Evolutionary conservation across 1,140 invertebrate species (phyloP).

Genomic region (Sogatella furcifera): DNA sequence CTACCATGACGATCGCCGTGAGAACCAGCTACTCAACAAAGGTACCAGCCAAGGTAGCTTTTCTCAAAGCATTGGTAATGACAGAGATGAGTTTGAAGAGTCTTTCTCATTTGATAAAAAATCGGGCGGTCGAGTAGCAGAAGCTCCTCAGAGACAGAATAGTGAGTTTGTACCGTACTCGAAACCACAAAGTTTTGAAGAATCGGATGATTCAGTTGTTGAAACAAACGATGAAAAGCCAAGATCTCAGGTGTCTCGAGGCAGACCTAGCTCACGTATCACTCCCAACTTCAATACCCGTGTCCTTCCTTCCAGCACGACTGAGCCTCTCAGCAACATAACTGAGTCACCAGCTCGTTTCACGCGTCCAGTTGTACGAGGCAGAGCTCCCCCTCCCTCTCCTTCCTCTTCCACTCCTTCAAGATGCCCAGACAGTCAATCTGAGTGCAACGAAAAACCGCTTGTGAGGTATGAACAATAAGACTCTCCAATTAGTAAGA

Average conservation of each 20-base stretch:
- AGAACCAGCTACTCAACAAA: too few relatives aligned
- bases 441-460: slow-evolving; percentile 39
- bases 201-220: not conserved
- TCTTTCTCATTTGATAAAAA: too few relatives aligned
- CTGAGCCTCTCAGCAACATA: not conserved
- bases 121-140: too few relatives aligned
- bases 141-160: too few relatives aligned
- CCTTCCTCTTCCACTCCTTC: not conserved
- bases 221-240: not conserved
- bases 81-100: too few relatives aligned
- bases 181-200: not conserved
- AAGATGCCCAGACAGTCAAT: slow-evolving; percentile 11
- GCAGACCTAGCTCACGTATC: not conserved
- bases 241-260: not conserved
- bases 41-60: too few relatives aligned
- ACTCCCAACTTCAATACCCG: not conserved
- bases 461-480: slow-evolving; percentile 32
- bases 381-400: not conserved
- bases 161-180: too few relatives aligned
- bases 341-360: not conserved
- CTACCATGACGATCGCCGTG: too few relatives aligned
- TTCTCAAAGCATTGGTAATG: too few relatives aligned
- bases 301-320: not conserved
- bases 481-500: not conserved
- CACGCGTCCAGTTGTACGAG: not conserved